These are phyloP conservation scores for Orestias chungarensis DNA, from an alignment of 2,797 vertebrate genomes.

Conservation along the genomic window DNA sequence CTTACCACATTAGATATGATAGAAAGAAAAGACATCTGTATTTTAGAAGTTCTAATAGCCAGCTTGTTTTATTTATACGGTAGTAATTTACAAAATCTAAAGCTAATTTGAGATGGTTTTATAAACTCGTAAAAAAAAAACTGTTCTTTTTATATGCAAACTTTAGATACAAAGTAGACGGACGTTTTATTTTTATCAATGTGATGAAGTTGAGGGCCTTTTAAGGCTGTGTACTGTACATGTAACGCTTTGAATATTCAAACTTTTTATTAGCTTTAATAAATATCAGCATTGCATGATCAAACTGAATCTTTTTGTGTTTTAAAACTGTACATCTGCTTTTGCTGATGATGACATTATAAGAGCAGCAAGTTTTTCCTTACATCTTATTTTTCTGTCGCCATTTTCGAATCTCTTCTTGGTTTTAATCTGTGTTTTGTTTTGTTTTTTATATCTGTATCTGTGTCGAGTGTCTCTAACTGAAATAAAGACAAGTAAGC, in stretches of 20 bases:
- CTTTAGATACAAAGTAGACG: background rate
- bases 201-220: background rate
- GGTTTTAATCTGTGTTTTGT: background rate
- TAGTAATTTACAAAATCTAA: background rate
- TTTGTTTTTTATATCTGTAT: background rate
- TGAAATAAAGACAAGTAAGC: background rate
- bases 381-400: background rate
- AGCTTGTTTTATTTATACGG: background rate
- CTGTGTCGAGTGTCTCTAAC: background rate
- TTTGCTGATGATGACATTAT: background rate
- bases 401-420: too few species aligned
- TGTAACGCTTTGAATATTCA: conserved; percentile 1
- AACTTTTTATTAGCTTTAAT: background rate
- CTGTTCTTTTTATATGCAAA: background rate
- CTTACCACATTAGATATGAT: background rate
- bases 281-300: background rate
- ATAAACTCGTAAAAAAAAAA: background rate
- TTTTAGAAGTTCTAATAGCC: background rate
- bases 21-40: background rate
- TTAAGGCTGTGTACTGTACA: background rate
- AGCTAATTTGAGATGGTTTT: background rate
- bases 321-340: background rate
- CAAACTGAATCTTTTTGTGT: background rate
- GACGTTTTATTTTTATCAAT: background rate
- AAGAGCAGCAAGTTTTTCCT: background rate